Evolutionary conservation across 2,888 invertebrate genomes (phyloP), one percentile per base, ranked within the genome.

Genomic region (Spatulosminthurus flaviceps): DNA sequence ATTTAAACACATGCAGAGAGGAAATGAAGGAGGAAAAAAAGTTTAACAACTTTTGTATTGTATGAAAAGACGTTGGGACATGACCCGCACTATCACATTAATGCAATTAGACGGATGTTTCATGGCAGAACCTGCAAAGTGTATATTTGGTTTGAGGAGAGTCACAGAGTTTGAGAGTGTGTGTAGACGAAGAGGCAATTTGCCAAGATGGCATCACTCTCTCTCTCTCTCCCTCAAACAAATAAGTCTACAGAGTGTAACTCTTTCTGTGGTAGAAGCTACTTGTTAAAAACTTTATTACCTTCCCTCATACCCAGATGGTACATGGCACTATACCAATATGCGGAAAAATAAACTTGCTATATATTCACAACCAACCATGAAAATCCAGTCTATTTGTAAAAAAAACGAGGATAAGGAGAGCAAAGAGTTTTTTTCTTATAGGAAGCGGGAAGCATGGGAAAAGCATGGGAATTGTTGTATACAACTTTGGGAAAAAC

Each of bases 31-130:
- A 16, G n/a, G n/a, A 16, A 19, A 16, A 16, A 51, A 19, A 51
- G 9, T 51, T 51, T 13, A n/a, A 51, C 2, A 19, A 51, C 51
- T n/a, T 9, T 51, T 51, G 51, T 51, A n/a, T n/a, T 2, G 16
- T 51, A n/a, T 16, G n/a, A 51, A 51, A 11, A 51, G 51, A 51
- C 19, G 5, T 51, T 51, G 1, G 51, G 5, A n/a, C 51, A 13
- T 51, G 51, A 51, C 51, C 51, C 51, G 51, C 51, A 51, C 51
- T 51, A 51, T 51, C 51, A 19, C 51, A 51, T 51, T 51, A 51
- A 51, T 51, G 16, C 51, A 51, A 51, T 51, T 51, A 51, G 51
- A n/a, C 51, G 51, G 16, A 51, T 51, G 19, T 51, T 51, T 51
- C 51, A 51, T 51, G 51, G 19, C n/a, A 13, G 16, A 51, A n/a